phyloP scores from a whole-genome alignment of 2,113 vertebrate species.

The Sturnus vulgaris region DNA sequence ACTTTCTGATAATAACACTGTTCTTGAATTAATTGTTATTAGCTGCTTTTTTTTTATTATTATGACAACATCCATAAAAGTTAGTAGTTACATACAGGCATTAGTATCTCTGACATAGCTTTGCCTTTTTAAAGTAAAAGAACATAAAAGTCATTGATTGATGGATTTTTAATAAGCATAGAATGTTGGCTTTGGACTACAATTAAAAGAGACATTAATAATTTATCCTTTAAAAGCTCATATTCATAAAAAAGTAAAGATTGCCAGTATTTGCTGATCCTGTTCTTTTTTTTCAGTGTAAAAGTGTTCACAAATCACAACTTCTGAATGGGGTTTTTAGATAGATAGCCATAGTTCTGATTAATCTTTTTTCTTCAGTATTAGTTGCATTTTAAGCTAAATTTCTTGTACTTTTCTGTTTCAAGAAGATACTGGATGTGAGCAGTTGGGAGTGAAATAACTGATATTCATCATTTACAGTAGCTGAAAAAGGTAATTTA shows the following conservation, averaged over 20 bases:
- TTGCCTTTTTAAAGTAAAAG: neutral
- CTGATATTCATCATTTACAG: neutral
- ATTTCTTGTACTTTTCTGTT: neutral
- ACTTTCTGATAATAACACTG: neutral
- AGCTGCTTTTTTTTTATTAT: neutral
- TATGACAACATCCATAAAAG: neutral
- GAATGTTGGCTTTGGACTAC: neutral
- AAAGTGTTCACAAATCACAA: neutral
- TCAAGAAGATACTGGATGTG: neutral
- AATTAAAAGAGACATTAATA: neutral
- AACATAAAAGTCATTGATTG: neutral
- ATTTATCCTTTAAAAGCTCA: neutral
- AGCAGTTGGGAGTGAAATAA: neutral
- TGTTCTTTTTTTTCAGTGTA: neutral
- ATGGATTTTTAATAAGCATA: neutral
- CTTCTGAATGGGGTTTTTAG: neutral
- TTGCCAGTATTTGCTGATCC: neutral
- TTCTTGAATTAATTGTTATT: neutral
- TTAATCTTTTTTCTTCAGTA: neutral
- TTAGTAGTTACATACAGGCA: neutral
- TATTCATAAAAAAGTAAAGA: neutral
- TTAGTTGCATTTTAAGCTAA: neutral
- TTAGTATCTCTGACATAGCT: neutral
- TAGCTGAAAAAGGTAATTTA: neutral
- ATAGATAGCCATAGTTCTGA: neutral